Conservation (phyloP, 35 echinoderm and acorn worm genomes). For the Ophioderma brevispina region DNA sequence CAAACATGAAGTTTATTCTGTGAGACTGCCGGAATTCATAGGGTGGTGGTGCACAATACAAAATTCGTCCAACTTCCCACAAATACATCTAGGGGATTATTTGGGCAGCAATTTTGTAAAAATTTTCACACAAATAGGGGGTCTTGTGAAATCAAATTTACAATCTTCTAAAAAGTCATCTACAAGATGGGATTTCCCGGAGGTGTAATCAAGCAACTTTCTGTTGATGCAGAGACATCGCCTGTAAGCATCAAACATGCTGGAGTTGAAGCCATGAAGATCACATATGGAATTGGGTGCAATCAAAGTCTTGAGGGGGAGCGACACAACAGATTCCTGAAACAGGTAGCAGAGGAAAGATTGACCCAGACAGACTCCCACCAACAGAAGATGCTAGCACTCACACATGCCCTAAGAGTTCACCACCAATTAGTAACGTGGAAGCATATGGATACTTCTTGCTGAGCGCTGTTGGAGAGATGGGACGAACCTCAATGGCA, state of each 20-base stretch:
- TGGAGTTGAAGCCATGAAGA: constrained; percentile 12
- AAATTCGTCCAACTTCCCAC: too few species aligned
- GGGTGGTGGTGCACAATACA: too few species aligned
- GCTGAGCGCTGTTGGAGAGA: not conserved
- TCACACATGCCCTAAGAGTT: constrained; percentile 24
- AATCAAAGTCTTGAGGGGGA: not conserved
- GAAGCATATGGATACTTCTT: constrained; percentile 15
- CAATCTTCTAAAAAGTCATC: too few species aligned
- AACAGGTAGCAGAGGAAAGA: not conserved
- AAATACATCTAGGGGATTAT: too few species aligned
- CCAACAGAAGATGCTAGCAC: constrained; percentile 34
- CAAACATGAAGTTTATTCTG: too few species aligned
- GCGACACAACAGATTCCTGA: constrained; percentile 4
- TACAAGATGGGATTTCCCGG: constrained; percentile 11
- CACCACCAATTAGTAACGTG: constrained; percentile 25
- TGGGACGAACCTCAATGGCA: not conserved
- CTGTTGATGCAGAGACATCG: constrained; percentile 15
- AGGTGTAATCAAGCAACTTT: not conserved
- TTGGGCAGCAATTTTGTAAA: too few species aligned
- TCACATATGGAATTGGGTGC: not conserved
- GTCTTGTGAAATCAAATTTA: too few species aligned
- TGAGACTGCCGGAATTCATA: too few species aligned
- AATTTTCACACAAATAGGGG: too few species aligned
- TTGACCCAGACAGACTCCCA: constrained; percentile 17
- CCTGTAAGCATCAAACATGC: constrained; percentile 4